Base-by-base conservation (phyloP, 2,113 vertebrate genomes). In the Macrotis lagotis region DNA sequence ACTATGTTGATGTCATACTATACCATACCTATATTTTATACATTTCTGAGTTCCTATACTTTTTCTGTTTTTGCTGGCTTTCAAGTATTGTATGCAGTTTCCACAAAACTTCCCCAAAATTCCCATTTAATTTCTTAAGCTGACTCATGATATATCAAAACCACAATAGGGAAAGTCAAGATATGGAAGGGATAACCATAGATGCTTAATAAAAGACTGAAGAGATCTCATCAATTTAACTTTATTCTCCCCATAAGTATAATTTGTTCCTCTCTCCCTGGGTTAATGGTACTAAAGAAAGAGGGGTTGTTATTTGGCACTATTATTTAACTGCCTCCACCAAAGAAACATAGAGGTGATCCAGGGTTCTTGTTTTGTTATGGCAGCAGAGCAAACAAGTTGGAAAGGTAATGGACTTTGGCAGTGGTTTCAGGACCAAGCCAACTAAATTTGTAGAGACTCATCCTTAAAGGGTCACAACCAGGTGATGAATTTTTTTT, bases 251-350 rank as follows among this genome's bases (percentile, higher is more conserved):
- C 31, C 31, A 66, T 66, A 16, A 66, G 28, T 66, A 37, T 37
- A 37, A 66, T 66, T 66, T 44, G 31, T 25, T 83, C 48, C 55
- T 55, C 28, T 31, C 1, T 25, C 1, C n/a, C 55, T 26, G 89
- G 47, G 55, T 90, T 89, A 83, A n/a, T 90, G 91, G 90, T 94
- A 90, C 66, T 88, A 2, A 0, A n/a, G 94, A 93, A 59, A 66
- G 3, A 53, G 26, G 52, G 48, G 28, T n/a, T 92, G 94, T 49
- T 92, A 89, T 96, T 66, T 94, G 92, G 47, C 48, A 11, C 88
- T 88, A 52, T 94, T 96, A 83, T 83, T 92, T 95, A 95, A 94
- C 93, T 95, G 51, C 55, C 28, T 37, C 55, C 28, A 37, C 14
- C 28, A 59, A 37, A 66, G 31, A 37, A 10, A 10, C 55, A 59